A percentile compares a stretch with the other conserved stretches of the same genome.
These are phyloP conservation scores for Melanostigma gelatinosum DNA, from an alignment of 2,113 vertebrate genomes.

Conservation along the genomic window DNA sequence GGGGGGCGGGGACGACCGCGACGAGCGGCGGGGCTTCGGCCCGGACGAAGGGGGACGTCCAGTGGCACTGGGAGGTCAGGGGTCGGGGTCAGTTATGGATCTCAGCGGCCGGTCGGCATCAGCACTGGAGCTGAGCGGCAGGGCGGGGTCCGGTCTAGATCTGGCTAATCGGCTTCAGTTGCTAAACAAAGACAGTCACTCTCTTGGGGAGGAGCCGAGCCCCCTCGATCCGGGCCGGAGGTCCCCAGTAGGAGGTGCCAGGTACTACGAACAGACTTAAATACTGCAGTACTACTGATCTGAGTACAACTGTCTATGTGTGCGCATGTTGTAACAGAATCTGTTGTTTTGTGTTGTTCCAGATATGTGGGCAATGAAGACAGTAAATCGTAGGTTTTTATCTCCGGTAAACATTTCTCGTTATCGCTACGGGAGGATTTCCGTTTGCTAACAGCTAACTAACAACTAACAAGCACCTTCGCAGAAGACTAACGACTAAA, in stretches of 20 bases:
- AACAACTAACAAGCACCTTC: constrained; percentile 47
- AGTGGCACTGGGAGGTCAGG: constrained; percentile 89
- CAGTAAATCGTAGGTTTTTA: constrained; percentile 87
- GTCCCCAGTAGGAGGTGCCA: constrained; percentile 93
- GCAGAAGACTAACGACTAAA: constrained; percentile 59
- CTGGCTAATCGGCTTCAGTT: constrained; percentile 94
- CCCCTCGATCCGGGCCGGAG: constrained; percentile 91
- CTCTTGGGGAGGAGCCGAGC: constrained; percentile 95
- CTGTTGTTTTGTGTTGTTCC: constrained; percentile 79
- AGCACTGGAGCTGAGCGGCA: constrained; percentile 80
- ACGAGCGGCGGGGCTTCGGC: constrained; percentile 64
- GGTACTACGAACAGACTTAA: constrained; percentile 77
- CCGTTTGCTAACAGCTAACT: constrained; percentile 58
- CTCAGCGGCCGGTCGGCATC: constrained; percentile 82
- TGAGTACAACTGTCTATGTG: constrained; percentile 1
- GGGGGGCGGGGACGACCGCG: constrained; percentile 95
- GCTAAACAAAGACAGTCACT: constrained; percentile 96
- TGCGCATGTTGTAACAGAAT: constrained; percentile 35
- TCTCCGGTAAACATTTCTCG: constrained; percentile 83
- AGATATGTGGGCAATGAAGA: constrained; percentile 87
- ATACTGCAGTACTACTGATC: background rate
- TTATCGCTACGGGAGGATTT: constrained; percentile 61
- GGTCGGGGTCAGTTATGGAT: constrained; percentile 78
- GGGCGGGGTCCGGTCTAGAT: constrained; percentile 89
- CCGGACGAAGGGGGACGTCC: constrained; percentile 81